A percentile compares a stretch with the other conserved stretches of the same genome.
Conservation (phyloP, 2,888 invertebrate species). For the Liodrosophila aerea region DNA sequence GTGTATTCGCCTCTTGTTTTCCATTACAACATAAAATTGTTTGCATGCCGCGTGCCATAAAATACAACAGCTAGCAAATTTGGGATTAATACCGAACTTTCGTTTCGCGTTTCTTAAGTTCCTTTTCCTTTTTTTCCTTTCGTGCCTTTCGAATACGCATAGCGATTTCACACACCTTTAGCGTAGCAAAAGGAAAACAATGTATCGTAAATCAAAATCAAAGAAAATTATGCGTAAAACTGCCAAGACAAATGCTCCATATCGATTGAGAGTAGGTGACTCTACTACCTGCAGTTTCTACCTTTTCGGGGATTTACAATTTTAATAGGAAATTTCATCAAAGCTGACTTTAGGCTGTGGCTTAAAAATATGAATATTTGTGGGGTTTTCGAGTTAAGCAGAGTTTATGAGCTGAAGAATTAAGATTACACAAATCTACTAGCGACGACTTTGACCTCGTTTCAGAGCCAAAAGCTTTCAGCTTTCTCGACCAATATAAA, state of each 20-base stretch:
- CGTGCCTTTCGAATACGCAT: slow-evolving; percentile 26
- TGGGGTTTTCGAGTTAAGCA: too few species aligned
- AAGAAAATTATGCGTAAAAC: slow-evolving; percentile 41
- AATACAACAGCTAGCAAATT: slow-evolving; percentile 66
- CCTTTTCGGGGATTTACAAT: too few species aligned
- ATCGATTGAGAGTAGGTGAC: slow-evolving; percentile 6
- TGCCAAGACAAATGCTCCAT: slow-evolving; percentile 4
- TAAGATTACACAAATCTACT: too few species aligned
- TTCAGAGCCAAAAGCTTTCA: too few species aligned
- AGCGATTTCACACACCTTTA: slow-evolving; percentile 48
- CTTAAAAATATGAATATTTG: too few species aligned
- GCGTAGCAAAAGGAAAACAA: not conserved
- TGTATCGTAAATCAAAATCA: slow-evolving; percentile 44
- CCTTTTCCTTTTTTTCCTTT: slow-evolving; percentile 8
- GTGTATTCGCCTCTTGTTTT: slow-evolving; percentile 7
- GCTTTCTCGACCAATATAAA: too few species aligned
- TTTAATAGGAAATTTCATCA: too few species aligned
- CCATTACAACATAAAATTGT: slow-evolving; percentile 56
- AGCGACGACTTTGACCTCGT: too few species aligned
- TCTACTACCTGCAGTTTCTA: too few species aligned
- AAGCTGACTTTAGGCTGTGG: too few species aligned
- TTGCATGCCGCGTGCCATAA: slow-evolving; percentile 67
- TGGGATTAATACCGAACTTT: slow-evolving; percentile 55
- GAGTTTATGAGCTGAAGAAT: too few species aligned
- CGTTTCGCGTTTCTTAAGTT: not conserved